phyloP scores from a whole-genome alignment of 2,797 vertebrate genomes.

The Ceyx erithaca region DNA sequence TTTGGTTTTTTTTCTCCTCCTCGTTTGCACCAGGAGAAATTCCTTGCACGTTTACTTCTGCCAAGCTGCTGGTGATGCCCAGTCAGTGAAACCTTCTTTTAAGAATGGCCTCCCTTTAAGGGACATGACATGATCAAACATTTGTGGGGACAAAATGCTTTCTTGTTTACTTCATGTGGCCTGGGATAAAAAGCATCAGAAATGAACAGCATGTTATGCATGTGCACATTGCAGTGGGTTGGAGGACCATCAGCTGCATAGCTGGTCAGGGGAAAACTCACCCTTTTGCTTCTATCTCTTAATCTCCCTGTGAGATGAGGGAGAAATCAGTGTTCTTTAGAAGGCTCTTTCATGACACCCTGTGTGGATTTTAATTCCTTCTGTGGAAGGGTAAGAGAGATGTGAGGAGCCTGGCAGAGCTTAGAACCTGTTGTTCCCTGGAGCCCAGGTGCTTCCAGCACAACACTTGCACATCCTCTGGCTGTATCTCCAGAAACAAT shows the following conservation, averaged over 20 bases:
- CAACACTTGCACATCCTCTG: not conserved
- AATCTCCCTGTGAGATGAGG: not conserved
- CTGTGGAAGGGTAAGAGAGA: not conserved
- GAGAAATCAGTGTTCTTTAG: not conserved
- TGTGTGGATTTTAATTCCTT: not conserved
- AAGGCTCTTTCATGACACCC: not conserved
- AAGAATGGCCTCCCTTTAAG: not conserved
- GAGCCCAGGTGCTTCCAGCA: not conserved
- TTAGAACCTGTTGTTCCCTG: not conserved
- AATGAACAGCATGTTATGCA: not conserved
- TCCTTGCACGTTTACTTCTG: not conserved
- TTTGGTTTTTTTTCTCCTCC: too few species aligned
- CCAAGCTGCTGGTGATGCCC: not conserved
- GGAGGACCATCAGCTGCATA: too few species aligned
- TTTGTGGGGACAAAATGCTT: not conserved
- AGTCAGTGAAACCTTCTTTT: not conserved
- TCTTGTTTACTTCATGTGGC: not conserved
- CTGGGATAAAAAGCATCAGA: not conserved
- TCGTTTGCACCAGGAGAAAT: not conserved
- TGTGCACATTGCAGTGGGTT: fast-evolving
- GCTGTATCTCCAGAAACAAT: not conserved
- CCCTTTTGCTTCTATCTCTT: not conserved
- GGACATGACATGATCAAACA: not conserved
- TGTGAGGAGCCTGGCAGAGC: not conserved
- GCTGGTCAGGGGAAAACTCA: not conserved